Percentiles rank a stretch among this genome's conserved stretches.
Evolutionary conservation across 2,113 vertebrate genomes (phyloP).

Genomic region (Ciconia stormi): DNA sequence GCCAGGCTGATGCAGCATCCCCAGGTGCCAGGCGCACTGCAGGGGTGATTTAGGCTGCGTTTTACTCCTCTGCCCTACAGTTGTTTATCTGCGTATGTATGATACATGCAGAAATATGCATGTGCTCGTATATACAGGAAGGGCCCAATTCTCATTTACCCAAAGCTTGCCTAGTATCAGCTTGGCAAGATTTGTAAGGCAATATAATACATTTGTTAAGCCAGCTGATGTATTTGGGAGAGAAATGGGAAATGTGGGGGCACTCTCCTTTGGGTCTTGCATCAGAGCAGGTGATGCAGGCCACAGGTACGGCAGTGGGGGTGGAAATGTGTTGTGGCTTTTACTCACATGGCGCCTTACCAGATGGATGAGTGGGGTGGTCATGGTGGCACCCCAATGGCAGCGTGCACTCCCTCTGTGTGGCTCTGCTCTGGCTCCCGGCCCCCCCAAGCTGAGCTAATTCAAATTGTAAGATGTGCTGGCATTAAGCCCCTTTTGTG

Average conservation of each 20-base stretch:
- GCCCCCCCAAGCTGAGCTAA: no score
- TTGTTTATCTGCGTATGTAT: fast-evolving
- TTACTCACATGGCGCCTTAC: fast-evolving
- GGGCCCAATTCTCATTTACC: neutral
- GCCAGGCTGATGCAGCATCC: neutral
- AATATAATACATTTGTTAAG: neutral
- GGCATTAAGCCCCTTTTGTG: neutral
- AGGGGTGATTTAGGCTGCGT: neutral
- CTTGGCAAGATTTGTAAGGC: neutral
- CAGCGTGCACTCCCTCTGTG: fast-evolving
- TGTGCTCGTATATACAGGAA: neutral
- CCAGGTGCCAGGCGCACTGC: neutral
- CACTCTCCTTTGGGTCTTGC: neutral
- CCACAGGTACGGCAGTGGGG: neutral
- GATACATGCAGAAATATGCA: fast-evolving
- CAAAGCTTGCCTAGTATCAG: neutral
- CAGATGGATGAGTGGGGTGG: neutral
- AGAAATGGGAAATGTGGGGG: neutral
- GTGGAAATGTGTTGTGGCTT: neutral
- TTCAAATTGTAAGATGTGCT: neutral
- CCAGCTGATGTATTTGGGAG: neutral
- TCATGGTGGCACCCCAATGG: fast-evolving
- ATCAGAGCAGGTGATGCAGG: neutral
- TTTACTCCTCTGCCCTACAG: neutral
- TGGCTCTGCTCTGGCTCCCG: fast-evolving